Base-by-base conservation (phyloP, 2,113 vertebrate genomes). In the Leucopsar rothschildi region DNA sequence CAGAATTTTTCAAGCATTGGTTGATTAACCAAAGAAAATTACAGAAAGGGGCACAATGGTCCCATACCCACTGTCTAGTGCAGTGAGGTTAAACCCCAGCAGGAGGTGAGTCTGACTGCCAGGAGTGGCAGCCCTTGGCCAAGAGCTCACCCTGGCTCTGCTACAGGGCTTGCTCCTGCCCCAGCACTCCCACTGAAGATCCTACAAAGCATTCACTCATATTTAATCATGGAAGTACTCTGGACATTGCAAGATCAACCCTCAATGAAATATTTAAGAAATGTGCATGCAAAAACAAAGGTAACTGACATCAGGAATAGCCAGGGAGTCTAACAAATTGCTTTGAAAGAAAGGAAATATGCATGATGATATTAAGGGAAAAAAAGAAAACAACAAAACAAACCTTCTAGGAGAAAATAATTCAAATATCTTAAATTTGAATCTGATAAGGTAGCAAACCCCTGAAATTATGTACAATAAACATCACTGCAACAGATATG, bases 221-320 rank as follows among this genome's bases (percentile, higher is more conserved):
- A 66, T 70, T 92, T 68, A 83, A 88, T 73, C 80, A 53, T 3
- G 6, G 28, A 75, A 86, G 56, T 61, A 71, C 86, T 84, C 82
- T 53, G 86, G 76, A 78, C 56, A 28, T 68, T 60, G 64, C 64
- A 92, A 79, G 79, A 94, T 49, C 40, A n/a, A 93, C 64, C 40
- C 56, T 81, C 64, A 33, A 79, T 96, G 20, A 96, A 93, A 90
- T 88, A 96, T 95, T 93, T 49, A 95, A 61, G 72, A 81, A 60
- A 83, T 12, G 17, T 12, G n/a, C 90, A 76, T 20, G 40, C 21
- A 77, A 69, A 93, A 69, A 0, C 53, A 86, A 92, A 92, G 79
- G 92, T 86, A 86, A 79, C 56, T 78, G 85, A 52, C 92, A 82
- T 71, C 72, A 82, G 55, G 61, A 90, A 42, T 31, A 81, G 56